These are phyloP conservation scores for Axis porcinus DNA, from an alignment of 2,113 vertebrate genomes.

Conservation along the genomic window DNA sequence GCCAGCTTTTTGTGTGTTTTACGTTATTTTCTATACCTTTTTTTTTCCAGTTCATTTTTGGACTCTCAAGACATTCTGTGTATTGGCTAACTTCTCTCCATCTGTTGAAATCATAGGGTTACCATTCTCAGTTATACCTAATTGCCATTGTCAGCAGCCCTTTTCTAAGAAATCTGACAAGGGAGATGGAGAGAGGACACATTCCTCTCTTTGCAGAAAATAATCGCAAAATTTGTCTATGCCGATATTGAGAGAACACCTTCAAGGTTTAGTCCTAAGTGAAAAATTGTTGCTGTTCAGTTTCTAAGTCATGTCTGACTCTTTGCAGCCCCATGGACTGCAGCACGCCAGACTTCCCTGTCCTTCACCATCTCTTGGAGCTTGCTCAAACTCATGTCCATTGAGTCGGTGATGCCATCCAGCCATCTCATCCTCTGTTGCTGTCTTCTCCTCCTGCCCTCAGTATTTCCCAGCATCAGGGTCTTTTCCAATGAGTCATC, in stretches of 20 bases:
- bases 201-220: not conserved
- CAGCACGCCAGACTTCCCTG: not conserved
- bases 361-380: not conserved
- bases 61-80: not conserved
- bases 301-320: not conserved
- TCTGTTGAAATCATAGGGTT: not conserved
- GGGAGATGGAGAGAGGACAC: not conserved
- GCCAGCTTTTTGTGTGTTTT: not conserved
- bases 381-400: not conserved
- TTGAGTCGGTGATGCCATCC: not conserved
- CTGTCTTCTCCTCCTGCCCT: not conserved
- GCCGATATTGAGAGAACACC: not conserved
- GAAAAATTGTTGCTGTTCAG: not conserved
- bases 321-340: not conserved
- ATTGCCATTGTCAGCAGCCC: not conserved
- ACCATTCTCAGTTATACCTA: not conserved
- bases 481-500: not conserved
- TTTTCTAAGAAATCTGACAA: not conserved
- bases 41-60: not conserved
- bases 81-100: not conserved
- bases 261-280: not conserved
- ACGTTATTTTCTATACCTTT: not conserved
- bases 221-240: not conserved
- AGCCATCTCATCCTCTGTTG: not conserved
- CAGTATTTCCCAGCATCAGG: not conserved